A percentile compares a stretch with the other conserved stretches of the same genome.
Evolutionary conservation across 1,140 invertebrate species (phyloP).

Genomic region (Hyphantria cunea): DNA sequence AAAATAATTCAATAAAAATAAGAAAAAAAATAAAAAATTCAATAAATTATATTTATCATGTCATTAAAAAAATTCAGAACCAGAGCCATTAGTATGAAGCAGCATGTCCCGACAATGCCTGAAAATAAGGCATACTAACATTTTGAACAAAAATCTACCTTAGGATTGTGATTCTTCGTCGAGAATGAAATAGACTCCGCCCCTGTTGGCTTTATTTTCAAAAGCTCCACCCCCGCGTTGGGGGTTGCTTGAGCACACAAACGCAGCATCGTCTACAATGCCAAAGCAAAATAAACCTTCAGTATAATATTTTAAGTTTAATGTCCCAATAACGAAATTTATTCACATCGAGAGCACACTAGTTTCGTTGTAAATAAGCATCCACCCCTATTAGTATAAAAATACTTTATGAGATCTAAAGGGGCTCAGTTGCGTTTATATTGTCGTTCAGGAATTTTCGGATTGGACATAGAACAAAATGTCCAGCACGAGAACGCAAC

Average conservation of each 20-base stretch:
- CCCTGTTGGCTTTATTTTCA: conserved; percentile 47
- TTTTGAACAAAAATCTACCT: no score
- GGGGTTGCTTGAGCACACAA: conserved; percentile 42
- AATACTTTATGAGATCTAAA: conserved; percentile 47
- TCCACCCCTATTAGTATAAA: conserved; percentile 65
- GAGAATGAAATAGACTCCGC: conserved; percentile 36
- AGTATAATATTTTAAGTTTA: not conserved
- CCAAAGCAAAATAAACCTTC: conserved; percentile 24
- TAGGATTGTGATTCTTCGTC: not conserved
- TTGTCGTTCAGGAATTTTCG: conserved; percentile 13
- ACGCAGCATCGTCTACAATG: conserved; percentile 13
- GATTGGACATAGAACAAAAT: conserved; percentile 34
- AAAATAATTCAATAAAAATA: no score
- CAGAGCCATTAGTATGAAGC: no score
- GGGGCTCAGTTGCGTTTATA: conserved; percentile 46
- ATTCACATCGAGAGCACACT: conserved; percentile 16
- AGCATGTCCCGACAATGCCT: no score
- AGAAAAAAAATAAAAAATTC: no score
- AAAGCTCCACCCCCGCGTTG: conserved; percentile 52
- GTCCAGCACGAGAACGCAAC: conserved; percentile 64
- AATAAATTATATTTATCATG: no score
- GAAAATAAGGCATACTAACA: no score
- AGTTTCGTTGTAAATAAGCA: conserved; percentile 2
- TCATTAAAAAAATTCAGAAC: no score
- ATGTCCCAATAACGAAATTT: conserved; percentile 6